Evolutionary conservation across 2,888 invertebrate genomes (phyloP), one percentile per base, ranked within the genome.

Genomic region (Synergus gifuensis): DNA sequence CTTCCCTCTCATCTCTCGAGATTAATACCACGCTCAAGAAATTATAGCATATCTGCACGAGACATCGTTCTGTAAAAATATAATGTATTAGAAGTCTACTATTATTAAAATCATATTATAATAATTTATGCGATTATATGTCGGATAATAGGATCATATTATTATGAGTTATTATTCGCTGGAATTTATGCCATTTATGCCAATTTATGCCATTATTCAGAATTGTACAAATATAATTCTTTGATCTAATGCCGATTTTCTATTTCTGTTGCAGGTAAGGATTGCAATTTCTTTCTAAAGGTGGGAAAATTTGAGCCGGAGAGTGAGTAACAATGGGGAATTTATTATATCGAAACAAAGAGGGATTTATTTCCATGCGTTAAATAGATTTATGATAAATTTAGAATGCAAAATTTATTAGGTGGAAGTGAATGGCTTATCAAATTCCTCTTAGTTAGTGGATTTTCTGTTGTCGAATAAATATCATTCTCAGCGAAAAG

Each of bases 181-280:
- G 16, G 16, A 54, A 69, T 69, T 69, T 69, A 69, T 67, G 44
- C 28, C 28, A 54, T n/a, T n/a, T n/a, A n/a, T n/a, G n/a, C n/a
- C n/a, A n/a, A n/a, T n/a, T n/a, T n/a, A n/a, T 54, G 16, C 36
- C 16, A 3, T 36, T 42, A 42, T 46, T 7, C 18, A 42, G 44
- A 44, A 42, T 14, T 22, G 1, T 18, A 18, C n/a, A 42, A 22
- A 14, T 28, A 54, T 7, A 46, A 28, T 28, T 28, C 28, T 14
- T 8, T 46, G 28, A 49, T 49, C 22, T 18, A 69, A 49, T 49
- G 12, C 7, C 22, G 22, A 9, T 22, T 46, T 49, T 28, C 14
- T n/a, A n/a, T 54, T 73, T 73, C n/a, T 73, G 54, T 73, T 73
- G 9, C 73, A 73, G 73, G 73, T 73, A 73, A 73, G 73, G n/a